Evolutionary conservation across 1,140 invertebrate species (phyloP).

Genomic region (Caerostris extrusa): DNA sequence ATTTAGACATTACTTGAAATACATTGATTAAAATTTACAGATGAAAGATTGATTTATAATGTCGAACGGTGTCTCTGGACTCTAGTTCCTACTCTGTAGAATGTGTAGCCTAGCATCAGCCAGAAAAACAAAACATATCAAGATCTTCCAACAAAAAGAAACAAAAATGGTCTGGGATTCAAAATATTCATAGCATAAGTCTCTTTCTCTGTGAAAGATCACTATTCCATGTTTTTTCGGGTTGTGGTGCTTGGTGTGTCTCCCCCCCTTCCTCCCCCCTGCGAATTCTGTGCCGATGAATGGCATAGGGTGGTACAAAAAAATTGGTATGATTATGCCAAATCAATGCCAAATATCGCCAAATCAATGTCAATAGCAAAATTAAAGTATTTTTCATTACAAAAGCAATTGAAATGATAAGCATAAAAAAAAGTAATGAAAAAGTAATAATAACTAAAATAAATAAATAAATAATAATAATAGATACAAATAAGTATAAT

Average conservation of each 20-base stretch:
- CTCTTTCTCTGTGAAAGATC: constrained; percentile 29
- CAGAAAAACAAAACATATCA: constrained; percentile 77
- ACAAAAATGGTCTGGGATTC: constrained; percentile 56
- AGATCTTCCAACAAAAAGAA: constrained; percentile 72
- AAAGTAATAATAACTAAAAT: no score
- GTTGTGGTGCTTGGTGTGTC: constrained; percentile 63
- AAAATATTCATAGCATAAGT: constrained; percentile 1
- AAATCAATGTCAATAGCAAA: no score
- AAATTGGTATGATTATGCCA: no score
- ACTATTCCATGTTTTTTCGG: constrained; percentile 66
- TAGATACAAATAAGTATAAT: no score
- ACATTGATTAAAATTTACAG: background rate
- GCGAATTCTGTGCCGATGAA: constrained; percentile 6
- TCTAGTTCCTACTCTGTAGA: constrained; percentile 60
- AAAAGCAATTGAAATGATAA: no score
- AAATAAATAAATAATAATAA: no score
- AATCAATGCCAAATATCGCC: no score
- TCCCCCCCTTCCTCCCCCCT: background rate
- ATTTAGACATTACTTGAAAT: no score
- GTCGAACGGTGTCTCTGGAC: constrained; percentile 9
- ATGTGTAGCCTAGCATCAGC: constrained; percentile 71
- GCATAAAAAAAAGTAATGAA: no score
- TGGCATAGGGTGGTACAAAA: background rate
- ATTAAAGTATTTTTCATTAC: no score
- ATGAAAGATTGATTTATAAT: background rate